Conservation (phyloP, 2,888 invertebrate genomes). For the Epiblema foenella region DNA sequence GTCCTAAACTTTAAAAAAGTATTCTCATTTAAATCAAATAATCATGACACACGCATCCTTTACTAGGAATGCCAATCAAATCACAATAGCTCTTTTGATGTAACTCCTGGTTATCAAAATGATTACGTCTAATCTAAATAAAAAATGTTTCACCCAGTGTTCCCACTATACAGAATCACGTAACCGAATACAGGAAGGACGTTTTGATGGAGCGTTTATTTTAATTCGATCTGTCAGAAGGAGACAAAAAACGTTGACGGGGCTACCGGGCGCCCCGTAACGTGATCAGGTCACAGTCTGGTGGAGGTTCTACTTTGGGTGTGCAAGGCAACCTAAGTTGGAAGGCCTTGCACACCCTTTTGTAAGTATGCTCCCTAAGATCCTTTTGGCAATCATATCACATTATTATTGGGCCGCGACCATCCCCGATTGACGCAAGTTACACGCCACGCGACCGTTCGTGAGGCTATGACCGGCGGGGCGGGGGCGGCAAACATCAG, state of each 20-base stretch:
- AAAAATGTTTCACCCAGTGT: constrained; percentile 71
- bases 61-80: constrained; percentile 33
- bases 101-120: constrained; percentile 48
- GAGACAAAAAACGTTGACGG: constrained; percentile 74
- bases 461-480: too few relatives aligned
- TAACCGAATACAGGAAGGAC: constrained; percentile 82
- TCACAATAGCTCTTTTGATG: constrained; percentile 43
- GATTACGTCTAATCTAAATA: constrained; percentile 49
- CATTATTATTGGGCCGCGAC: too few relatives aligned
- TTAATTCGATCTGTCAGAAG: constrained; percentile 84
- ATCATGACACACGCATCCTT: constrained; percentile 35
- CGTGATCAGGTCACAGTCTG: constrained; percentile 52
- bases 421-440: too few relatives aligned
- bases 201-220: constrained; percentile 83
- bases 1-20: not conserved
- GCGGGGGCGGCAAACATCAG: too few relatives aligned
- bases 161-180: constrained; percentile 72
- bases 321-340: too few relatives aligned
- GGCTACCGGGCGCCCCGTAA: constrained; percentile 71
- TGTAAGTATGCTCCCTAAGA: too few relatives aligned
- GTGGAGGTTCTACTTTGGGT: constrained; percentile 2
- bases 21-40: constrained; percentile 34
- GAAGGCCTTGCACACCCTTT: too few relatives aligned
- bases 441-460: too few relatives aligned
- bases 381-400: too few relatives aligned